Percentiles rank a stretch among this genome's conserved stretches.
Evolutionary conservation across 1,140 invertebrate species (phyloP).

Genomic region (Pemphigus obesinymphae): DNA sequence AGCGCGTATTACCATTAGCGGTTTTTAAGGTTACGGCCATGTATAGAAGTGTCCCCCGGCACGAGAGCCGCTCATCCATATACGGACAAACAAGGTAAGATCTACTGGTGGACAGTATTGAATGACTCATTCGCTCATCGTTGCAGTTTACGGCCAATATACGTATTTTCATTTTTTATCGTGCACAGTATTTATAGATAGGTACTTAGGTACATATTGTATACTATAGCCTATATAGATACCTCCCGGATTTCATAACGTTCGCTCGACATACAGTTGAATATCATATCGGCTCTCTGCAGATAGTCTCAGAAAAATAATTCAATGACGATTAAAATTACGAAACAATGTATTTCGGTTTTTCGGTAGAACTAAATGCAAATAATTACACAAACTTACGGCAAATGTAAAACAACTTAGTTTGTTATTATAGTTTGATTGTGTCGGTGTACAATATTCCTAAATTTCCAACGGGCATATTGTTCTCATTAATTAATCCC

Average conservation of each 20-base stretch:
- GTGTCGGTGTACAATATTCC: neutral
- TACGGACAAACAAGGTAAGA: conserved; percentile 36
- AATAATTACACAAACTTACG: neutral
- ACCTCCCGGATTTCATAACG: neutral
- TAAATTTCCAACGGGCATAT: neutral
- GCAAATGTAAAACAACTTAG: neutral
- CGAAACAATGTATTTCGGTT: too few species aligned
- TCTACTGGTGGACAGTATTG: neutral
- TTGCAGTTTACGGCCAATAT: neutral
- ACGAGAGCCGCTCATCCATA: conserved; percentile 4
- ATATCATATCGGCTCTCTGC: too few species aligned
- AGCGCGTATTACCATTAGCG: conserved; percentile 2
- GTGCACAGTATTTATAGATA: neutral
- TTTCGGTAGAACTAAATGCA: too few species aligned
- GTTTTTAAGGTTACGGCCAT: conserved; percentile 35
- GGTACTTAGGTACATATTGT: neutral
- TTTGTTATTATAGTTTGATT: neutral
- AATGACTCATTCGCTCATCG: conserved; percentile 21
- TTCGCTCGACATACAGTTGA: neutral
- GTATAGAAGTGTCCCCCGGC: conserved; percentile 23
- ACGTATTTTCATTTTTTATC: neutral
- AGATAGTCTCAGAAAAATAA: too few species aligned
- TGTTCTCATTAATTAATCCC: neutral
- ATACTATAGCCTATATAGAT: too few species aligned
- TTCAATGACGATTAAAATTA: neutral